phyloP scores from a whole-genome alignment of 2,888 invertebrate genomes.

The Ormyrus pomaceus region DNA sequence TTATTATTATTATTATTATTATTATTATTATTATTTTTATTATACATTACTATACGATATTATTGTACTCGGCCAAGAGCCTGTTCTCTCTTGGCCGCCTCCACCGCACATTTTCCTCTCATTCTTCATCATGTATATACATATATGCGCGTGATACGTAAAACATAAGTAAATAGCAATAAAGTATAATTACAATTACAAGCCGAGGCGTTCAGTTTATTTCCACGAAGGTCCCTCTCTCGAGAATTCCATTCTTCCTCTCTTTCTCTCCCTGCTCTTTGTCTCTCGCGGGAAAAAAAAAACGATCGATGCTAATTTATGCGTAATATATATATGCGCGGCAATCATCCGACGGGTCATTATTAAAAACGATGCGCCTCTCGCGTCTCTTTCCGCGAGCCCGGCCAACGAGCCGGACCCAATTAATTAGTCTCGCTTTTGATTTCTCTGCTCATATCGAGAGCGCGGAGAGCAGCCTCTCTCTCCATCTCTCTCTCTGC shows the following conservation, averaged over 20 bases:
- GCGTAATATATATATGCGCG: slow-evolving; percentile 1
- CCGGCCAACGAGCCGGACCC: slow-evolving; percentile 37
- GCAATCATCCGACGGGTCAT: slow-evolving; percentile 37
- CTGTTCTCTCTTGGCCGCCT: slow-evolving; percentile 14
- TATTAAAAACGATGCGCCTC: slow-evolving; percentile 46
- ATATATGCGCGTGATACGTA: slow-evolving; percentile 52
- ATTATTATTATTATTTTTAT: slow-evolving; percentile 20
- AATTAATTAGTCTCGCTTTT: slow-evolving; percentile 49
- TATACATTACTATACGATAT: background rate
- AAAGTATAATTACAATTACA: slow-evolving; percentile 53
- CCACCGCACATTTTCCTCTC: slow-evolving; percentile 15
- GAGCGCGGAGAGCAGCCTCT: background rate
- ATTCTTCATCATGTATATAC: slow-evolving; percentile 29
- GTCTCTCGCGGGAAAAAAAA: background rate
- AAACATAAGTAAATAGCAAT: slow-evolving; percentile 50
- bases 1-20: slow-evolving; percentile 37
- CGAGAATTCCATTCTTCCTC: slow-evolving; percentile 18
- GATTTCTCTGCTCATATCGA: slow-evolving; percentile 38
- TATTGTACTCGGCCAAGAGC: slow-evolving; percentile 26
- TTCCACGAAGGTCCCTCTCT: slow-evolving; percentile 13
- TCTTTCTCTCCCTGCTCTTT: background rate
- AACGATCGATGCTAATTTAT: slow-evolving; percentile 47
- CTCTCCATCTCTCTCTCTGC: background rate
- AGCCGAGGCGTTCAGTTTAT: slow-evolving; percentile 39
- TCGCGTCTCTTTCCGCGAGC: slow-evolving; percentile 32